Evolutionary conservation across 2,888 invertebrate species (phyloP), one percentile per base, ranked within the genome.

Genomic region (Caenorhabditis drosophilae): DNA sequence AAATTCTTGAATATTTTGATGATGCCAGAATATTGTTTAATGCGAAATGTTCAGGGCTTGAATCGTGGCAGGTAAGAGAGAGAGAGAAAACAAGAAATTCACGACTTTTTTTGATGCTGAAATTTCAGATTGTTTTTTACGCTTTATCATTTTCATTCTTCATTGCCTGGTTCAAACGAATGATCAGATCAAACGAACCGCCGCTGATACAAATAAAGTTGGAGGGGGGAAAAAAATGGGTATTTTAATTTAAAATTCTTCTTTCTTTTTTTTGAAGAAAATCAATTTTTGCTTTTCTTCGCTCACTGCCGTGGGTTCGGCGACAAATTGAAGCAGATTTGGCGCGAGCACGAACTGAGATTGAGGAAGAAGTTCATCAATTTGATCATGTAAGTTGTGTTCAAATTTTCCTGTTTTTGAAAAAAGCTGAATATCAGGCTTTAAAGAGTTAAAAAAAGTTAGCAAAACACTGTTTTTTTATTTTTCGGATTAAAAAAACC

Each of bases 61-160:
- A 79, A 50, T 59, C 78, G 7, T 79, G 79, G 79, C 79, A 79
- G 67, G 72, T 79, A 40, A 40, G 6, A 7, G 2, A 20, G 11
- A 42, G 3, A 42, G 12, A 4, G 25, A 23, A 25, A 42, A 25
- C 6, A 25, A 42, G 15, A 42, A 25, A 20, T 42, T 26, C 6
- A 40, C 16, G 11, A 20, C 12, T 40, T 40, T 9, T 7, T 20
- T 23, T 42, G 11, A 3, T n/a, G 15, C n/a, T 23, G 31, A 25
- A 15, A 16, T 56, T 53, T 18, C 73, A 77, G 68, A 69, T 79
- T 9, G 72, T 80, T 25, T 67, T 61, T 15, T 67, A 68, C 41
- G 55, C 73, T 1, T 31, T 70, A 4, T 70, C 73, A 0, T 41
- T 73, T 16, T 63, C 58, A 31, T 58, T 62, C 26, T 50, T 72